Evolutionary conservation across 2,888 invertebrate genomes (phyloP).

Genomic region (Diogma glabrata): DNA sequence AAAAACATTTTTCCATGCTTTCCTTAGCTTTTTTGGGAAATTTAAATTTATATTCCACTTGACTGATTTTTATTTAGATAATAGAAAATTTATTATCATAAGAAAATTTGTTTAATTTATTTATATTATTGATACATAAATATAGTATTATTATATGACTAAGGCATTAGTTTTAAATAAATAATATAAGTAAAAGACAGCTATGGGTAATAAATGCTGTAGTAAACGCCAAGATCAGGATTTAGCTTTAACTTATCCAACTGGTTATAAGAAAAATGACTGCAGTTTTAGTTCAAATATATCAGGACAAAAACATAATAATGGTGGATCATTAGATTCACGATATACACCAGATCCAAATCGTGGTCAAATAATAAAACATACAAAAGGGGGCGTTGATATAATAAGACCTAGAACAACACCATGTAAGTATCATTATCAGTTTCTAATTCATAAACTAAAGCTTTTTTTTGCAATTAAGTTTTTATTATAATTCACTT

Average conservation of each 20-base stretch:
- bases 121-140: not conserved
- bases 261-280: slow-evolving; percentile 33
- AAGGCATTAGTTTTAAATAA: not conserved
- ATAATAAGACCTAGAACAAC: slow-evolving; percentile 62
- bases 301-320: slow-evolving; percentile 36
- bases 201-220: slow-evolving; percentile 82
- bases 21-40: no score
- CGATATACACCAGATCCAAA: slow-evolving; percentile 73
- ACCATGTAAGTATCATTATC: slow-evolving; percentile 43
- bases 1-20: no score
- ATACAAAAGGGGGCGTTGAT: slow-evolving; percentile 55
- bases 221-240: slow-evolving; percentile 71
- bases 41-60: slow-evolving; percentile 5
- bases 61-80: slow-evolving; percentile 9
- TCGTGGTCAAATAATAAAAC: slow-evolving; percentile 44
- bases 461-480: slow-evolving; percentile 4
- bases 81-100: slow-evolving; percentile 5
- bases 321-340: slow-evolving; percentile 41
- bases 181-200: slow-evolving; percentile 1
- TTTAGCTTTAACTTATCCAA: slow-evolving; percentile 33
- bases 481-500: slow-evolving; percentile 21
- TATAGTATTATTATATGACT: not conserved
- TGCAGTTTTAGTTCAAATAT: slow-evolving; percentile 35
- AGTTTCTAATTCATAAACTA: not conserved
- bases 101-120: slow-evolving; percentile 1